phyloP scores from a whole-genome alignment of 2,797 vertebrate genomes.

The Liparis tanakae region DNA sequence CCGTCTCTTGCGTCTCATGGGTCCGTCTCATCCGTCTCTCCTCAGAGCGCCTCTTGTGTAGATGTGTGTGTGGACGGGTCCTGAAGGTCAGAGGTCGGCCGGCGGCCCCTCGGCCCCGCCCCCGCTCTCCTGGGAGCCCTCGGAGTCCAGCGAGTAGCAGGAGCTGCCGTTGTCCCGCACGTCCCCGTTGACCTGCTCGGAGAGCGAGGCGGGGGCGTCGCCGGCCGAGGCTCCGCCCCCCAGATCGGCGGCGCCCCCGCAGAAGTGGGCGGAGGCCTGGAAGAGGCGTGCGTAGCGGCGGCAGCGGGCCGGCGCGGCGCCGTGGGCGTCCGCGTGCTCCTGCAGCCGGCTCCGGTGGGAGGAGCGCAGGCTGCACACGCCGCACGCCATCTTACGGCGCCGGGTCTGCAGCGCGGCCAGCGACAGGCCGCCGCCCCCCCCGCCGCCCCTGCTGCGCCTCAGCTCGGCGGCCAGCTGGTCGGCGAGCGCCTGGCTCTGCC shows the following conservation, averaged over 20 bases:
- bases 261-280: slow-evolving; percentile 81
- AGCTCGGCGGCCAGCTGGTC: slow-evolving; percentile 80
- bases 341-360: slow-evolving; percentile 91
- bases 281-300: slow-evolving; percentile 87
- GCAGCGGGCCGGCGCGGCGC: slow-evolving; percentile 88
- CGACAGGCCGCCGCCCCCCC: slow-evolving; percentile 39
- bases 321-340: slow-evolving; percentile 95
- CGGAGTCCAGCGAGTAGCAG: slow-evolving; percentile 89
- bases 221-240: slow-evolving; percentile 53
- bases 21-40: no score
- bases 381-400: slow-evolving; percentile 92
- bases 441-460: slow-evolving; percentile 60
- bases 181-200: slow-evolving; percentile 83
- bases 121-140: slow-evolving; percentile 89
- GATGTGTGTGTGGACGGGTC: no score
- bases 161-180: slow-evolving; percentile 89
- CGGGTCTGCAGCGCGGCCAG: slow-evolving; percentile 83
- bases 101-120: slow-evolving; percentile 69
- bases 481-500: slow-evolving; percentile 88
- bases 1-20: neutral
- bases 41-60: no score
- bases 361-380: slow-evolving; percentile 90
- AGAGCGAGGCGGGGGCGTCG: slow-evolving; percentile 41
- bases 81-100: no score
- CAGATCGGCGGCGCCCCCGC: slow-evolving; percentile 68